These are phyloP conservation scores for Pycnomerus fuliginosus DNA, from an alignment of 2,888 invertebrate genomes.

Conservation along the genomic window DNA sequence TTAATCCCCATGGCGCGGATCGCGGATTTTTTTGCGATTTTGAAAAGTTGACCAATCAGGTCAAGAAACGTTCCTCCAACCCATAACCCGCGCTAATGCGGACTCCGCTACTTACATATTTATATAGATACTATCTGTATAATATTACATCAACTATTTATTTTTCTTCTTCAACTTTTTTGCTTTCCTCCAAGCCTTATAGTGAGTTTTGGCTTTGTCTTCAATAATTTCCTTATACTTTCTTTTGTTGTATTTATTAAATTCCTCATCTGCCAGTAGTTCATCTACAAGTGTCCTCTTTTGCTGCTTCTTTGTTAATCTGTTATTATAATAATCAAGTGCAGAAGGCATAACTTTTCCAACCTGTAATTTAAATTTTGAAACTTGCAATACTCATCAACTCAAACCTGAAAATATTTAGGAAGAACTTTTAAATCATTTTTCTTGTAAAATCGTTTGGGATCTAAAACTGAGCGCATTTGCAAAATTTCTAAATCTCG, in stretches of 20 bases:
- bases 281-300: slow-evolving; percentile 93
- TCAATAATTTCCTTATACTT: slow-evolving; percentile 77
- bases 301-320: slow-evolving; percentile 81
- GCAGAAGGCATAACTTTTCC: slow-evolving; percentile 82
- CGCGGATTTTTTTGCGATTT: no score
- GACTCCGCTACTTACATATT: background rate
- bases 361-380: slow-evolving; percentile 54
- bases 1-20: no score
- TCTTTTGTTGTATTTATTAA: slow-evolving; percentile 76
- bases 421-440: slow-evolving; percentile 84
- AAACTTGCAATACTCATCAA: slow-evolving; percentile 28
- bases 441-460: slow-evolving; percentile 93
- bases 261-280: slow-evolving; percentile 83
- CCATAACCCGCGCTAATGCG: no score
- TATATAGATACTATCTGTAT: background rate
- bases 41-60: background rate
- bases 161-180: slow-evolving; percentile 69
- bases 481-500: slow-evolving; percentile 86
- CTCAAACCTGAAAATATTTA: slow-evolving; percentile 84
- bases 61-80: no score
- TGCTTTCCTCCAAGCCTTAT: slow-evolving; percentile 65
- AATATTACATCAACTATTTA: slow-evolving; percentile 1
- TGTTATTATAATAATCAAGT: slow-evolving; percentile 81
- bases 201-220: slow-evolving; percentile 67
- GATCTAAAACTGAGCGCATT: slow-evolving; percentile 90